phyloP scores from a whole-genome alignment of 2,113 vertebrate genomes.

The Lepus timidus region DNA sequence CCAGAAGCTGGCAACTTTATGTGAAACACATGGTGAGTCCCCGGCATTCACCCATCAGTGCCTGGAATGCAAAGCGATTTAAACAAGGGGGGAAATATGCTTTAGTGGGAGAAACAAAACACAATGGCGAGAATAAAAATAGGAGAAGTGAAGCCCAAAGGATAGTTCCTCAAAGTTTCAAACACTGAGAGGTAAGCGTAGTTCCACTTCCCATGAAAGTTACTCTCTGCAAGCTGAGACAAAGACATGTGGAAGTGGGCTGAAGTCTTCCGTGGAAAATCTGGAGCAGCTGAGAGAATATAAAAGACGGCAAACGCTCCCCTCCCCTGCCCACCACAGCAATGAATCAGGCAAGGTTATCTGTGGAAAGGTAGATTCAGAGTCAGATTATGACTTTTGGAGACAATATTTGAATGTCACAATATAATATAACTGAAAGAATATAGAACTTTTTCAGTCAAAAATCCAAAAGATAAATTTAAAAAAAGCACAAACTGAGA shows the following conservation, averaged over 20 bases:
- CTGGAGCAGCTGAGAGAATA: neutral
- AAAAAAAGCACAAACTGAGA: neutral
- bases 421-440: neutral
- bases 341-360: neutral
- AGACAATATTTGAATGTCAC: neutral
- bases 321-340: fast-evolving
- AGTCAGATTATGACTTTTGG: neutral
- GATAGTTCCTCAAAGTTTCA: neutral
- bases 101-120: constrained; percentile 32
- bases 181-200: neutral
- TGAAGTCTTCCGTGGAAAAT: neutral
- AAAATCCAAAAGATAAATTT: neutral
- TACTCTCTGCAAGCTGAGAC: neutral
- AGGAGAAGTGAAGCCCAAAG: neutral
- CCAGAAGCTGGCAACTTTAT: constrained; percentile 84
- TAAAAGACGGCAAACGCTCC: neutral
- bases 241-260: neutral
- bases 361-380: neutral
- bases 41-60: constrained; percentile 66
- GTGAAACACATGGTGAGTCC: constrained; percentile 84
- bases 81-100: neutral
- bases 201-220: neutral
- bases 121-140: neutral
- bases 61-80: constrained; percentile 66
- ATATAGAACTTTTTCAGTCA: neutral